These are phyloP conservation scores for Pemphredon lugubris DNA, from an alignment of 2,888 invertebrate genomes.

Conservation along the genomic window DNA sequence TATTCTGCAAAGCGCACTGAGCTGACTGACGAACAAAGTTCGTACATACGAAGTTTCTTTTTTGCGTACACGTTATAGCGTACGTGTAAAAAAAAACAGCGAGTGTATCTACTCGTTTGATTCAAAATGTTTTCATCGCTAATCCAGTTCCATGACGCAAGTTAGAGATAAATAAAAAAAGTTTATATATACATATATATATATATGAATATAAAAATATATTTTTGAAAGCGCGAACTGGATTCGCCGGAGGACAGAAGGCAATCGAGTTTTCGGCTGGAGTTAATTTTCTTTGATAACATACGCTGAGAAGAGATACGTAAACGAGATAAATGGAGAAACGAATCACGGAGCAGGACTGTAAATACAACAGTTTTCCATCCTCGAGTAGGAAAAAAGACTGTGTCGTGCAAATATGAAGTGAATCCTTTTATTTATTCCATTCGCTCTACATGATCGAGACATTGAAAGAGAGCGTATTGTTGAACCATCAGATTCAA, in stretches of 20 bases:
- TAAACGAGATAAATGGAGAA: constrained; percentile 52
- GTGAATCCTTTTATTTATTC: constrained; percentile 64
- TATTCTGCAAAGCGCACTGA: constrained; percentile 60
- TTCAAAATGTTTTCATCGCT: constrained; percentile 62
- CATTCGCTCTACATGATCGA: constrained; percentile 58
- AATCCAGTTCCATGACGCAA: constrained; percentile 71
- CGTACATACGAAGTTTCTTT: constrained; percentile 49
- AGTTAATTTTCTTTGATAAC: constrained; percentile 55
- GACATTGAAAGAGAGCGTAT: constrained; percentile 38
- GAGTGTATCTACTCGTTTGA: constrained; percentile 36
- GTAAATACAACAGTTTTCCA: constrained; percentile 69
- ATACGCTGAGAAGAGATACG: constrained; percentile 59
- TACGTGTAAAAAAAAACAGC: constrained; percentile 57
- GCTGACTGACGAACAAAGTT: constrained; percentile 58
- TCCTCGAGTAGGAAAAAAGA: constrained; percentile 55
- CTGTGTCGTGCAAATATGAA: constrained; percentile 67
- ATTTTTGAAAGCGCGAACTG: constrained; percentile 73
- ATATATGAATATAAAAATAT: constrained; percentile 65
- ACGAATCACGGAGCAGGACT: constrained; percentile 55
- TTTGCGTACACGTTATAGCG: constrained; percentile 74
- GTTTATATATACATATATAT: constrained; percentile 63
- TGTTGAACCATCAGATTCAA: constrained; percentile 31
- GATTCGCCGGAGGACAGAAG: constrained; percentile 66
- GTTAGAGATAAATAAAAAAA: constrained; percentile 63
- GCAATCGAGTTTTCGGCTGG: constrained; percentile 67